Evolutionary conservation across 92 coral and sea anemone species (phyloP).

Genomic region (Parazoanthus darwini): DNA sequence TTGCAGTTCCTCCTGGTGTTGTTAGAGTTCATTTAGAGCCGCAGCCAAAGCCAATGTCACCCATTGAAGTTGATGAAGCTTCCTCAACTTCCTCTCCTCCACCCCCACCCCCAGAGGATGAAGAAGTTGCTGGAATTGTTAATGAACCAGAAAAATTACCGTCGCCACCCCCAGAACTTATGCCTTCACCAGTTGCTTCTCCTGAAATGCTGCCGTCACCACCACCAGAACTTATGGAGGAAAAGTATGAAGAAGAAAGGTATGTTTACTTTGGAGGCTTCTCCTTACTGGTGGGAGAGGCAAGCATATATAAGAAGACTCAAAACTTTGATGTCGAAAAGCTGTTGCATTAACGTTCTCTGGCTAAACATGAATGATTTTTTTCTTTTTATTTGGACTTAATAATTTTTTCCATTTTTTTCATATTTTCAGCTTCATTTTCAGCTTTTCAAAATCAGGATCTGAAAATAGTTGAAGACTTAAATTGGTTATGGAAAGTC

Average conservation of each 20-base stretch:
- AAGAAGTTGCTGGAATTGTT: slow-evolving; percentile 53
- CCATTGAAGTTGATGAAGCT: slow-evolving; percentile 79
- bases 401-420: too few species aligned
- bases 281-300: too few species aligned
- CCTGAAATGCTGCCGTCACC: slow-evolving; percentile 70
- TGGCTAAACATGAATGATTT: too few species aligned
- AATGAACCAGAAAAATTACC: slow-evolving; percentile 83
- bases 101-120: slow-evolving; percentile 79
- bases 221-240: slow-evolving; percentile 80
- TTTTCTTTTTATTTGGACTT: too few species aligned
- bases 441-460: too few species aligned
- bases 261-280: background rate
- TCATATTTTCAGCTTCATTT: too few species aligned
- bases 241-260: slow-evolving; percentile 49
- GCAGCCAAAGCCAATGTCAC: slow-evolving; percentile 86
- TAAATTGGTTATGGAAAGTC: too few species aligned
- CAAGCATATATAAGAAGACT: too few species aligned
- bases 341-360: too few species aligned
- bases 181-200: slow-evolving; percentile 45
- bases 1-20: slow-evolving; percentile 74
- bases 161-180: slow-evolving; percentile 78
- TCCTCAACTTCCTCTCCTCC: slow-evolving; percentile 83
- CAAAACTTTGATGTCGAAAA: too few species aligned
- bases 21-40: slow-evolving; percentile 69
- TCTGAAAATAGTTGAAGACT: too few species aligned